phyloP scores from a whole-genome alignment of 2,797 vertebrate species.

The Borostomias antarcticus region DNA sequence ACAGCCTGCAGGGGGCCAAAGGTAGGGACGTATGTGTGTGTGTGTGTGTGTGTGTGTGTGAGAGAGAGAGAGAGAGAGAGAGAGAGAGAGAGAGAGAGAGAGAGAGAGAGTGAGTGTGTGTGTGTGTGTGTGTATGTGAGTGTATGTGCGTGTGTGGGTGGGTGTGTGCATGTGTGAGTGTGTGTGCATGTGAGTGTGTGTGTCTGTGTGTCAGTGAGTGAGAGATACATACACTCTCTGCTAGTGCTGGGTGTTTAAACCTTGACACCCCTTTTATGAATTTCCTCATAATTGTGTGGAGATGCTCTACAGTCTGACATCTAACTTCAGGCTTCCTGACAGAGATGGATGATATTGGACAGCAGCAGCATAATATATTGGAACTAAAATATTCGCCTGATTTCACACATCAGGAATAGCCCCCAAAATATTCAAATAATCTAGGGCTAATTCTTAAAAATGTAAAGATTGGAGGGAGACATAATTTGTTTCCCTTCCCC shows the following conservation, averaged over 20 bases:
- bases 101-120: constrained; percentile 39
- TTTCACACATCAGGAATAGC: constrained; percentile 23
- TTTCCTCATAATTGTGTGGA: constrained; percentile 41
- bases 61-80: constrained; percentile 18
- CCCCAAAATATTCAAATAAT: constrained; percentile 22
- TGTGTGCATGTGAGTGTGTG: not conserved
- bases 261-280: constrained; percentile 38
- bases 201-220: not conserved
- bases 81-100: constrained; percentile 21
- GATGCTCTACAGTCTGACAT: constrained; percentile 55
- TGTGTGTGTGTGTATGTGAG: constrained; percentile 4
- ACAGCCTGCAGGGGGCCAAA: constrained; percentile 64
- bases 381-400: not conserved
- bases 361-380: not conserved
- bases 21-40: constrained; percentile 47
- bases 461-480: constrained; percentile 55
- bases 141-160: constrained; percentile 13
- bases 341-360: not conserved
- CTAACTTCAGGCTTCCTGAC: constrained; percentile 40
- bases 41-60: constrained; percentile 25
- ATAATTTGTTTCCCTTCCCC: constrained; percentile 61
- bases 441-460: constrained; percentile 60
- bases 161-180: not conserved
- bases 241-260: constrained; percentile 30
- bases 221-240: constrained; percentile 2